These are phyloP conservation scores for Macroramphosus scolopax DNA, from an alignment of 2,797 vertebrate genomes.

Conservation along the genomic window DNA sequence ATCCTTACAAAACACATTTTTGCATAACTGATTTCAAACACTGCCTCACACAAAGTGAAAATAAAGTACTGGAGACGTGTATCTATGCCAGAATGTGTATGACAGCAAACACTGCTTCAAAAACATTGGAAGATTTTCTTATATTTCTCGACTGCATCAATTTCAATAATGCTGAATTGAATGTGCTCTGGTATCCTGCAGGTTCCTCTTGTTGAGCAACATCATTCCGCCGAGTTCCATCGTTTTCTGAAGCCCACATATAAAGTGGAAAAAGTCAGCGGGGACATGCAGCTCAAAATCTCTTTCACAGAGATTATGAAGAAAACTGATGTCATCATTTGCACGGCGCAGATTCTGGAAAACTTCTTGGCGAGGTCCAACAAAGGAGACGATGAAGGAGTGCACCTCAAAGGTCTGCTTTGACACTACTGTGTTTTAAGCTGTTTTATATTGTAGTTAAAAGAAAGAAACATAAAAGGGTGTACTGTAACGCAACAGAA, in stretches of 20 bases:
- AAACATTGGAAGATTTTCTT: neutral
- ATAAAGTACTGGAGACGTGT: conserved; percentile 1
- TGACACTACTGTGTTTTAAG: neutral
- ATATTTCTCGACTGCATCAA: neutral
- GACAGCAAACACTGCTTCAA: conserved; percentile 8
- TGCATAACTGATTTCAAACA: conserved; percentile 15
- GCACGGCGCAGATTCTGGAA: conserved; percentile 96
- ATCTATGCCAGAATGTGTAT: neutral
- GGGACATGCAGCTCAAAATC: conserved; percentile 89
- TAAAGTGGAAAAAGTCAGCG: conserved; percentile 85
- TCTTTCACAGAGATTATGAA: conserved; percentile 87
- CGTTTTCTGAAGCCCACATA: conserved; percentile 84
- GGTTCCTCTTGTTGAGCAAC: conserved; percentile 93
- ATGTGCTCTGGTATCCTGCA: too few species aligned
- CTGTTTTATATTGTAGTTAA: neutral
- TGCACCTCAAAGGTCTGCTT: conserved; percentile 84
- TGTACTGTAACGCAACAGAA: too few species aligned
- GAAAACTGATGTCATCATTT: conserved; percentile 87
- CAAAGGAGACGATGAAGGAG: conserved; percentile 82
- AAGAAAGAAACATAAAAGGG: too few species aligned
- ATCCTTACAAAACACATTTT: conserved; percentile 17
- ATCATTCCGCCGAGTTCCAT: conserved; percentile 85
- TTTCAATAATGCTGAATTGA: too few species aligned
- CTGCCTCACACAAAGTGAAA: conserved; percentile 9
- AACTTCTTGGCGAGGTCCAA: conserved; percentile 84